Evolutionary conservation across 2,888 invertebrate genomes (phyloP), one percentile per base, ranked within the genome.

Genomic region (Mylabris sibirica): DNA sequence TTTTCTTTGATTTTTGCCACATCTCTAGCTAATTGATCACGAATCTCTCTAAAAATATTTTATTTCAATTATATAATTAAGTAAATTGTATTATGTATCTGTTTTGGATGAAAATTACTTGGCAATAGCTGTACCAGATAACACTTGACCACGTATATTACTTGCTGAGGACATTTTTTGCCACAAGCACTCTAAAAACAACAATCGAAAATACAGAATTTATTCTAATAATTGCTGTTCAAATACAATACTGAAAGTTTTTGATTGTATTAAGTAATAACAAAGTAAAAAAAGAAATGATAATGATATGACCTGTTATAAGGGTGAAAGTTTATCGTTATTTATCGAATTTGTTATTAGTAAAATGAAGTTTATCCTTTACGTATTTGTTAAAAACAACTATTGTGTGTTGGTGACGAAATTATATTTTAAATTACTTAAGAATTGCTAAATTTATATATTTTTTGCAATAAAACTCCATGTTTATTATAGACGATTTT

Each of bases 91-190:
- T n/a, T n/a, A n/a, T n/a, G n/a, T n/a, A n/a, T n/a, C 30, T 30
- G n/a, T n/a, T n/a, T n/a, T n/a, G 30, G 30, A 8, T 8, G 30
- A 30, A n/a, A 44, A 64, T 88, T 88, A 93, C 93, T 89, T 88
- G 70, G 93, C 90, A 69, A 92, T 85, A 82, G 89, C 86, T 2
- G 89, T 90, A 79, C 93, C 93, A 63, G 91, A 92, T 76, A 93
- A 87, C 60, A 87, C 78, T 81, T 85, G 84, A 44, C 85, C 85
- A 77, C 85, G 83, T 72, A 77, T 69, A 59, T 75, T 74, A 49
- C 76, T 78, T 11, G 76, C 68, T 26, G n/a, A n/a, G 30, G 77
- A 72, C 81, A 81, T 81, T 70, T 68, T 81, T 59, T 59, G 44
- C 44, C 62, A 60, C 30, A 65, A 63, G 44, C 44, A 68, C 59